A percentile compares a stretch with the other conserved stretches of the same genome.
phyloP scores from a whole-genome alignment of 2,888 invertebrate species.

The Eueremaeus valkanovi region DNA sequence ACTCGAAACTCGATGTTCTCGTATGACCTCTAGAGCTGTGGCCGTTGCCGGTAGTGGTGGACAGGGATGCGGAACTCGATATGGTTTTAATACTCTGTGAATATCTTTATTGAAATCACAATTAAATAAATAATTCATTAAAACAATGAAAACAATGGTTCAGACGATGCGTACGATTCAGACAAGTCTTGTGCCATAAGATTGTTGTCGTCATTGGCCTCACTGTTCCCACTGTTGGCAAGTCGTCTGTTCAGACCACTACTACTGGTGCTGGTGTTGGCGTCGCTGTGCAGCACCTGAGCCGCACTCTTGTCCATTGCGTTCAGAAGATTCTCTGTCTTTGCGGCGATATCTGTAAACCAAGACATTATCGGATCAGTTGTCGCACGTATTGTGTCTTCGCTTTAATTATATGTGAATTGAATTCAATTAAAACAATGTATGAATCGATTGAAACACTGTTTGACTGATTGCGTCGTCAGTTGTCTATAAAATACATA shows the following conservation, averaged over 20 bases:
- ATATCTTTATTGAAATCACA: neutral
- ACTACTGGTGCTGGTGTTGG: neutral
- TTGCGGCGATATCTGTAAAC: conserved; percentile 68
- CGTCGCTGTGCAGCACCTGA: conserved; percentile 55
- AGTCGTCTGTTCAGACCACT: too few species aligned
- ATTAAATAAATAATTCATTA: neutral
- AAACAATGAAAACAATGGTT: neutral
- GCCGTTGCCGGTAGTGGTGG: neutral
- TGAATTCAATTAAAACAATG: too few species aligned
- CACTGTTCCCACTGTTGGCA: too few species aligned
- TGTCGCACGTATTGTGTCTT: too few species aligned
- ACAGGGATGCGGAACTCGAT: conserved; percentile 21
- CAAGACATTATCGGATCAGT: conserved; percentile 60
- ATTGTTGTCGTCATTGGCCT: neutral
- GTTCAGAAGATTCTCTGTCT: conserved; percentile 69
- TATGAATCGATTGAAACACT: too few species aligned
- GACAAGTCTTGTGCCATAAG: neutral
- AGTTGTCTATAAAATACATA: too few species aligned
- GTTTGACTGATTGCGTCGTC: too few species aligned
- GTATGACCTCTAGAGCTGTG: conserved; percentile 18
- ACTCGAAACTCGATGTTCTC: conserved; percentile 32
- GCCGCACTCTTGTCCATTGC: conserved; percentile 71
- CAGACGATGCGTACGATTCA: neutral
- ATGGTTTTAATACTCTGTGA: conserved; percentile 32
- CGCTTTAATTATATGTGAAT: too few species aligned